Conservation (phyloP, 2,797 vertebrate genomes). For the Hirundo rustica region DNA sequence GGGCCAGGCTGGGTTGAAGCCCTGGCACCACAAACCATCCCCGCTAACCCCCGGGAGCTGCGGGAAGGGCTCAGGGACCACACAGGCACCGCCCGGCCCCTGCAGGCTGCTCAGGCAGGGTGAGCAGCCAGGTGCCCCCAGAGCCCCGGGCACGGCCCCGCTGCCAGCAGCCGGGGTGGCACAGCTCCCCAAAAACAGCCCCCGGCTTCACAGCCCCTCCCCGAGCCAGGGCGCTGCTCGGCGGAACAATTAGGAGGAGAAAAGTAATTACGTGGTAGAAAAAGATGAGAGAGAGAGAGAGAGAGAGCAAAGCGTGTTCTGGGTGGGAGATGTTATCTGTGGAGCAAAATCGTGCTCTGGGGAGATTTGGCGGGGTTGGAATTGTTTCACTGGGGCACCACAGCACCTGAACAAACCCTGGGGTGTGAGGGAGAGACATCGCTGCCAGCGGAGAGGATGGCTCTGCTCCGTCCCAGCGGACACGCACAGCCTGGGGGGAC, state of each 20-base stretch:
- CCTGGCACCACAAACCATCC: neutral
- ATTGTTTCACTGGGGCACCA: neutral
- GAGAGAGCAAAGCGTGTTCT: neutral
- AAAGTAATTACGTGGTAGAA: neutral
- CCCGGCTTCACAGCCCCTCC: accelerated
- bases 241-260: neutral
- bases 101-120: neutral
- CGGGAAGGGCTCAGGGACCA: neutral
- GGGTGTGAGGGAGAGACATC: neutral
- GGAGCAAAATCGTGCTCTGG: neutral
- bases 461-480: neutral
- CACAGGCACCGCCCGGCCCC: neutral
- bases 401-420: neutral
- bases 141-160: neutral
- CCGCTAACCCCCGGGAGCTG: accelerated
- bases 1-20: neutral
- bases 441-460: neutral
- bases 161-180: accelerated
- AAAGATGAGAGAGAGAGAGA: neutral
- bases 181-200: neutral
- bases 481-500: no score
- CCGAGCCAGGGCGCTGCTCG: neutral
- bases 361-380: neutral
- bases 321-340: neutral
- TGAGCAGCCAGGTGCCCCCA: neutral